Evolutionary conservation across 2,888 invertebrate species (phyloP), one percentile per base, ranked within the genome.

Genomic region (Cosmorhoe ocellata): DNA sequence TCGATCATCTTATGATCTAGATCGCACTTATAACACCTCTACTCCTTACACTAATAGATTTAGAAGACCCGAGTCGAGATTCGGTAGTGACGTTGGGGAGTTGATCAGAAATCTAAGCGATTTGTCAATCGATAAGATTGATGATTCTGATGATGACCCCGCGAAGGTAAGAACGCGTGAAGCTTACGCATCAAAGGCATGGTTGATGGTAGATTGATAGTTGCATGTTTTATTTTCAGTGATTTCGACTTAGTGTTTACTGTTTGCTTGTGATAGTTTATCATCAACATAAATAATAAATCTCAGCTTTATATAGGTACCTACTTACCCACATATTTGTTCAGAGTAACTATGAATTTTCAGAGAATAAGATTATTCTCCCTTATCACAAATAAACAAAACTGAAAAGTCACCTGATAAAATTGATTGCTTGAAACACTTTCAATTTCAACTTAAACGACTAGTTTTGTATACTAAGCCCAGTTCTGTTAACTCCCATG

Each of bases 11-110:
- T 87, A 82, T 58, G 86, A 88, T 49, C 58, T 88, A 81, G 89
- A 90, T 46, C 84, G 88, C 85, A 88, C 88, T 0, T 86, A 80
- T 59, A 69, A 80, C 64, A 83, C 87, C 3, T 86, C 88, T 33
- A 82, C 88, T 31, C 85, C 87, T 58, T 81, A 76, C 74, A 81
- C 79, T 36, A 67, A 77, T 82, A 84, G 79, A 75, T 74, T 77
- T 80, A 88, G 80, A 77, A 73, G 63, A 48, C 63, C 64, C 38
- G 64, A 64, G 49, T 66, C 66, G 48, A 64, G 65, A 45, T 67
- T 67, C 63, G 74, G 71, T 64, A 74, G 81, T 53, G 80, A 80
- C 34, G 54, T 81, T 55, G 79, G 76, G 55, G 76, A 77, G 52
- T 59, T 89, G 39, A 79, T 74, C 18, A 78, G 78, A 46, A 69